Conservation (phyloP, 1,140 invertebrate species). For the Manduca sexta region DNA sequence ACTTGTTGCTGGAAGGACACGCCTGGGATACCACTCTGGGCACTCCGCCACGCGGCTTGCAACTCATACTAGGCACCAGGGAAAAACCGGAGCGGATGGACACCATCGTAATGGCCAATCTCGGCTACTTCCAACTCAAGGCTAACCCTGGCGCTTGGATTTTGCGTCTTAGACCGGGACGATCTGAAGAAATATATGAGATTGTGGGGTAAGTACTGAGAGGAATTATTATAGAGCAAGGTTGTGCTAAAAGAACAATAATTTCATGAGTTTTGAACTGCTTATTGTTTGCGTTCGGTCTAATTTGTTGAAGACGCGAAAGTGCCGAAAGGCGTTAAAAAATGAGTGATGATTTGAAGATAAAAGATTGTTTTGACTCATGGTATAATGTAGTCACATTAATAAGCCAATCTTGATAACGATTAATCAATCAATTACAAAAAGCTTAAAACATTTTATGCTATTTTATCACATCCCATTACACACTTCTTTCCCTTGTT, state of each 20-base stretch:
- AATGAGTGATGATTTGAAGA: too few relatives aligned
- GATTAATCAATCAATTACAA: too few relatives aligned
- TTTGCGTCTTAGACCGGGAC: constrained; percentile 88
- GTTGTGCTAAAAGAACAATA: constrained; percentile 2
- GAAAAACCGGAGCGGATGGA: constrained; percentile 86
- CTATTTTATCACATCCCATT: too few relatives aligned
- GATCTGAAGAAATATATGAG: constrained; percentile 95
- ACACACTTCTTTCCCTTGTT: too few relatives aligned
- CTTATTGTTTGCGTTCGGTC: too few relatives aligned
- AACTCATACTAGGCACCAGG: constrained; percentile 94
- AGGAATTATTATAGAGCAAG: neutral
- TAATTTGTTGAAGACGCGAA: too few relatives aligned
- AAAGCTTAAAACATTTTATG: too few relatives aligned
- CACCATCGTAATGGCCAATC: constrained; percentile 99
- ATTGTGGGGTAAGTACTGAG: constrained; percentile 76
- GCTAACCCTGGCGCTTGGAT: constrained; percentile 98
- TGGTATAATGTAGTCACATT: too few relatives aligned
- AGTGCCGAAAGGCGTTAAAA: too few relatives aligned
- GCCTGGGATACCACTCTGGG: constrained; percentile 95
- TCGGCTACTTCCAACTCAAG: constrained; percentile 98
- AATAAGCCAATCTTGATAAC: too few relatives aligned
- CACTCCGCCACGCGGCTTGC: constrained; percentile 95
- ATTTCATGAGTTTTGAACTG: too few relatives aligned
- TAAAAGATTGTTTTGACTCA: too few relatives aligned
- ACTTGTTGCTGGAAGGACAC: constrained; percentile 95